Base-by-base conservation (phyloP, 1,140 invertebrate genomes). In the Platyscapa corneri region DNA sequence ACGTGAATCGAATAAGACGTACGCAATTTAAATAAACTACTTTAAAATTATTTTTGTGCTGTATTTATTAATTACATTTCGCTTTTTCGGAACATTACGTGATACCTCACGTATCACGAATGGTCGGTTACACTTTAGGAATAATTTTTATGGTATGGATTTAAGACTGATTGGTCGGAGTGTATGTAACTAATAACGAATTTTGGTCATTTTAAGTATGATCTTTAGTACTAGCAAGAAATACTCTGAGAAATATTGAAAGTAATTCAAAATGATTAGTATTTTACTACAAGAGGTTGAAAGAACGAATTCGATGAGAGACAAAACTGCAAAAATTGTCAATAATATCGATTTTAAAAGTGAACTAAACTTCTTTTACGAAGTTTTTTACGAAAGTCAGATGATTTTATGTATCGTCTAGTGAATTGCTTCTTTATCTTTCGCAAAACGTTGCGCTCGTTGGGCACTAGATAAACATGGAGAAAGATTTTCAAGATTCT, bases 401-500 rank as follows among this genome's bases (percentile, higher is more conserved):
- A 53, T 85, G n/a, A 76, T 76, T 76, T 64, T 76, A 46, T 76
- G 46, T 37, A 67, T 67, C 42, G 37, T 49, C 56, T 20, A 49
- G 34, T 49, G 42, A 75, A 84, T 77, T 34, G 75, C 60, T 70
- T 74, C 23, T 64, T 80, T 85, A 72, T 79, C 83, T 79, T 79
- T 79, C 20, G 49, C 37, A 79, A 79, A 84, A 83, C 46, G 27
- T 53, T 81, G 64, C 65, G 30, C 37, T 46, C 37, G 30, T 46
- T 82, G 30, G 27, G 8, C 34, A 18, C 37, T 53, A 53, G 23
- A 37, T 60, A 37, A 82, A 53, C 20, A 18, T 12, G 10, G 49
- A 78, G 20, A 78, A 49, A 75, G 60, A 77, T 86, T 86, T 86
- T 86, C 32, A 42, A 67, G 56, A 76, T 77, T 67, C 84, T 77